Percentiles rank a stretch among this genome's conserved stretches.
phyloP scores from a whole-genome alignment of 2,888 invertebrate species.

The Morpho achilles region DNA sequence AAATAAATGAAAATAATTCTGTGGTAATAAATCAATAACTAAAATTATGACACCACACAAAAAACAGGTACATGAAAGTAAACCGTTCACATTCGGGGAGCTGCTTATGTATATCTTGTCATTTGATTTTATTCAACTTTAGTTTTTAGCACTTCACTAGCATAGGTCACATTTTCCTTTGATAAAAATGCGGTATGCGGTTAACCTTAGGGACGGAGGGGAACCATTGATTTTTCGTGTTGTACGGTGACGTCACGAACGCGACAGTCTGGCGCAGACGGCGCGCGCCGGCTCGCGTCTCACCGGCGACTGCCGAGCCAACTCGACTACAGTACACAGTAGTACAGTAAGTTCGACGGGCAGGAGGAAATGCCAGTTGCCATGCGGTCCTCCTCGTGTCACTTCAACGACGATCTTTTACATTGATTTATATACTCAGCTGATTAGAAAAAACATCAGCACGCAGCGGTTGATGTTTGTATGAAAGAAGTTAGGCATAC shows the following conservation, averaged over 20 bases:
- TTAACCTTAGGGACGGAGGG: constrained; percentile 61
- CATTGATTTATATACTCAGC: constrained; percentile 57
- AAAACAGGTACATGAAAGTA: constrained; percentile 54
- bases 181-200: constrained; percentile 76
- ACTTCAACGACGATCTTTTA: constrained; percentile 57
- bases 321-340: constrained; percentile 24
- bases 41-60: constrained; percentile 68
- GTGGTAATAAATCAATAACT: constrained; percentile 24
- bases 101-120: constrained; percentile 37
- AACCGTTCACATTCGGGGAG: constrained; percentile 60
- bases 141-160: constrained; percentile 60
- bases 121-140: constrained; percentile 37
- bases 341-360: constrained; percentile 16
- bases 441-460: constrained; percentile 36
- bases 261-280: constrained; percentile 53
- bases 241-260: constrained; percentile 66
- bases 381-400: constrained; percentile 59
- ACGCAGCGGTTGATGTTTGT: background rate
- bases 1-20: constrained; percentile 23
- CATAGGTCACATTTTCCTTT: constrained; percentile 69
- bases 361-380: constrained; percentile 67
- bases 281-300: constrained; percentile 74
- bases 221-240: constrained; percentile 75
- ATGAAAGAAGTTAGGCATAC: too few species aligned
- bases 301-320: constrained; percentile 61